These are phyloP conservation scores for Cyclophora punctaria DNA, from an alignment of 2,888 invertebrate genomes.

Conservation along the genomic window DNA sequence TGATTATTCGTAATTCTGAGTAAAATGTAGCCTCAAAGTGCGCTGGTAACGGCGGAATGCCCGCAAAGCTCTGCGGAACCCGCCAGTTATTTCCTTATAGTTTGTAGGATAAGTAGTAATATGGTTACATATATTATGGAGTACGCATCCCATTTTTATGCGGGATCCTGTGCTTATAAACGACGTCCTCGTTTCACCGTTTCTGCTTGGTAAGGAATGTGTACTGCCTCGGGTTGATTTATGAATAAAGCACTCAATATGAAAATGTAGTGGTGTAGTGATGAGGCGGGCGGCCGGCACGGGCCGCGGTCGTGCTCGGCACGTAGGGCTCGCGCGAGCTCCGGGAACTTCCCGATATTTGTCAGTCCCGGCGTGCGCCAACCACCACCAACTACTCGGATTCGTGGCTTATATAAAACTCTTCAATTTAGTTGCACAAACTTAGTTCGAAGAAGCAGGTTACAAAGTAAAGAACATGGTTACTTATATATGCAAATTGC, in stretches of 20 bases:
- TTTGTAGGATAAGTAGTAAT: slow-evolving; percentile 17
- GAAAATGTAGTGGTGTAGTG: slow-evolving; percentile 41
- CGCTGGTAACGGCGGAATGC: not conserved
- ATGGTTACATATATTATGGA: slow-evolving; percentile 8
- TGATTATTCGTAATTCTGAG: slow-evolving; percentile 6
- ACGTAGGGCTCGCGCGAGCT: slow-evolving; percentile 30
- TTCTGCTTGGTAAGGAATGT: slow-evolving; percentile 18
- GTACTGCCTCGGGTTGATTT: slow-evolving; percentile 10
- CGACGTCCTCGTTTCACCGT: slow-evolving; percentile 16
- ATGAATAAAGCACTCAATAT: slow-evolving; percentile 40
- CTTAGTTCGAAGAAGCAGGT: slow-evolving; percentile 25
- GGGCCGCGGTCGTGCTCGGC: slow-evolving; percentile 20
- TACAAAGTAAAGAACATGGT: slow-evolving; percentile 29
- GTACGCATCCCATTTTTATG: slow-evolving; percentile 21
- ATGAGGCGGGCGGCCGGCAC: slow-evolving; percentile 16
- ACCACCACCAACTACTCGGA: slow-evolving; percentile 5
- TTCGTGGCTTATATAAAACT: slow-evolving; percentile 17
- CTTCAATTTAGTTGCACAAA: slow-evolving; percentile 24
- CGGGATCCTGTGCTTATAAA: slow-evolving; percentile 17
- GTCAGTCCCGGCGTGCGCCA: slow-evolving; percentile 19
- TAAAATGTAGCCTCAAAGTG: slow-evolving; percentile 7
- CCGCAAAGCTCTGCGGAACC: slow-evolving; percentile 4
- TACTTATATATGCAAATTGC: slow-evolving; percentile 32
- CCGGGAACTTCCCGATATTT: slow-evolving; percentile 30
- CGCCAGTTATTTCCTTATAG: slow-evolving; percentile 11